Evolutionary conservation across 2,797 vertebrate species (phyloP).

Genomic region (Coilia nasus): DNA sequence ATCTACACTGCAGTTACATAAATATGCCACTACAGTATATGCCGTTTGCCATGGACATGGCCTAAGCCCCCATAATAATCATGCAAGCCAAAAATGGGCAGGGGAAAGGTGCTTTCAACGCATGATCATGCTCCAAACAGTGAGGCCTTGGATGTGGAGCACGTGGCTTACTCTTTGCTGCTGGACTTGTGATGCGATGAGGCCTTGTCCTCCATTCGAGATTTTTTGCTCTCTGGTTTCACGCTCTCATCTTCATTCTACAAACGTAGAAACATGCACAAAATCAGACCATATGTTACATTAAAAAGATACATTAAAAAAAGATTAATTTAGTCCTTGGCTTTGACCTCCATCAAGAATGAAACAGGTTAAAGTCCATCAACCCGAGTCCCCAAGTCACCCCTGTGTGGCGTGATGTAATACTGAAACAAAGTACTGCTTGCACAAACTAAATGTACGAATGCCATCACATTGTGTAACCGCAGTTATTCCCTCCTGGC

Average conservation of each 20-base stretch:
- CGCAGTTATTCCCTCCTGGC: not conserved
- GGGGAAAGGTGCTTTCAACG: no score
- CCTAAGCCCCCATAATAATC: no score
- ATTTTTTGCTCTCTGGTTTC: conserved; percentile 90
- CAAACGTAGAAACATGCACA: conserved; percentile 38
- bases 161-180: conserved; percentile 88
- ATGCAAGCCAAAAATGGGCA: no score
- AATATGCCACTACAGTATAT: no score
- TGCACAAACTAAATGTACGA: not conserved
- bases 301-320: not conserved
- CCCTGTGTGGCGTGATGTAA: not conserved
- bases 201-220: conserved; percentile 89
- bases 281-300: not conserved
- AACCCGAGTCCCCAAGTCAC: not conserved
- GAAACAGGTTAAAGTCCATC: not conserved
- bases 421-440: not conserved
- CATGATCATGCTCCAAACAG: no score
- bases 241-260: conserved; percentile 90
- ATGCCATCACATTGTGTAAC: not conserved
- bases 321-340: not conserved
- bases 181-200: conserved; percentile 87
- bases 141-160: no score
- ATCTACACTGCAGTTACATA: no score
- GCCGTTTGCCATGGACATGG: no score
- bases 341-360: not conserved